These are phyloP conservation scores for Stenolophus ochropezus DNA, from an alignment of 2,888 invertebrate genomes.

Conservation along the genomic window DNA sequence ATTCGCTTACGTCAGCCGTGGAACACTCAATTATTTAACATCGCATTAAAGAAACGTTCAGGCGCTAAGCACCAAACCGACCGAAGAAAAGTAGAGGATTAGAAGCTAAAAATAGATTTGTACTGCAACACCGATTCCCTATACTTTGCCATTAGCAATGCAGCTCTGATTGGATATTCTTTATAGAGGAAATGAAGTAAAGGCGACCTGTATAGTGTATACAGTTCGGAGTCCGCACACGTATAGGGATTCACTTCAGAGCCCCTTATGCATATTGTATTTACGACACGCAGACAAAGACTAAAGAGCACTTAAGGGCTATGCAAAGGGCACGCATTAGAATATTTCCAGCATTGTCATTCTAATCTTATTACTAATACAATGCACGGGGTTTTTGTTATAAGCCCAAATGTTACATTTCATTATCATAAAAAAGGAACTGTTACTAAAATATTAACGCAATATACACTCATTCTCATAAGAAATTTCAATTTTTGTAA, in stretches of 20 bases:
- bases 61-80: slow-evolving; percentile 32
- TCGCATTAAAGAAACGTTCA: slow-evolving; percentile 46
- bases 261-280: slow-evolving; percentile 16
- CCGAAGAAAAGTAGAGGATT: slow-evolving; percentile 23
- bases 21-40: slow-evolving; percentile 48
- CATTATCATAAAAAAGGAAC: background rate
- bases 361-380: slow-evolving; percentile 7
- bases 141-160: background rate
- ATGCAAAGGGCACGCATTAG: background rate
- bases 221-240: background rate
- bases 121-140: background rate
- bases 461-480: too few species aligned
- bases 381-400: background rate
- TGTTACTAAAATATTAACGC: background rate
- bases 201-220: background rate
- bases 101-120: slow-evolving; percentile 13
- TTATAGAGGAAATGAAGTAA: background rate
- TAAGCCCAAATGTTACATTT: background rate
- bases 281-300: slow-evolving; percentile 12
- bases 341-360: slow-evolving; percentile 8
- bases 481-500: too few species aligned
- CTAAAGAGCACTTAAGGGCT: slow-evolving; percentile 23
- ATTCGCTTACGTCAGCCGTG: slow-evolving; percentile 34
- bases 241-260: background rate
- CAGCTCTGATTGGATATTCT: background rate